Percentiles rank a stretch among this genome's conserved stretches.
Evolutionary conservation across 2,113 vertebrate genomes (phyloP).

Genomic region (Tauraco erythrolophus): DNA sequence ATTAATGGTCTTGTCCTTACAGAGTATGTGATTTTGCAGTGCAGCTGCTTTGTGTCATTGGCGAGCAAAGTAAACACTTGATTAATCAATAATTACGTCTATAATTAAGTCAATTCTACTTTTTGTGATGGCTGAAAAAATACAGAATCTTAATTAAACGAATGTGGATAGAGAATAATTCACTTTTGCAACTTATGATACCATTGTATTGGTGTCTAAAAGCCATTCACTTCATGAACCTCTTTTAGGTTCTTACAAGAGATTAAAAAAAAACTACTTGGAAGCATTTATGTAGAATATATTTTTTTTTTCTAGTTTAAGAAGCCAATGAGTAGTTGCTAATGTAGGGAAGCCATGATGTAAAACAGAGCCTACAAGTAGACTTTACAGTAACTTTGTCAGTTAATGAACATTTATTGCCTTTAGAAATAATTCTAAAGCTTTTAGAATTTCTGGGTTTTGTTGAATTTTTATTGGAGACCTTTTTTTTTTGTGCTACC

Average conservation of each 20-base stretch:
- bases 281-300: background rate
- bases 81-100: background rate
- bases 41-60: background rate
- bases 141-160: background rate
- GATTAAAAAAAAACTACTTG: background rate
- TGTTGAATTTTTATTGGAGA: background rate
- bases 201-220: background rate
- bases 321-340: background rate
- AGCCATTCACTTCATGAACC: background rate
- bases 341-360: no score
- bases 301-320: background rate
- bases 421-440: constrained; percentile 7
- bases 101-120: background rate
- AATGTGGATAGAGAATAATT: background rate
- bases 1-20: background rate
- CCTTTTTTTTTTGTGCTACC: background rate
- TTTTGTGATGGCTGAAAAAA: background rate
- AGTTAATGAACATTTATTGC: background rate
- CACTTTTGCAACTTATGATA: background rate
- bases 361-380: background rate
- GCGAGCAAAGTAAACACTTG: background rate
- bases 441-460: background rate
- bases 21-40: background rate
- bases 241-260: background rate
- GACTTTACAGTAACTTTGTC: background rate